These are phyloP conservation scores for Spialia ferax DNA, from an alignment of 2,888 invertebrate genomes.

Conservation along the genomic window DNA sequence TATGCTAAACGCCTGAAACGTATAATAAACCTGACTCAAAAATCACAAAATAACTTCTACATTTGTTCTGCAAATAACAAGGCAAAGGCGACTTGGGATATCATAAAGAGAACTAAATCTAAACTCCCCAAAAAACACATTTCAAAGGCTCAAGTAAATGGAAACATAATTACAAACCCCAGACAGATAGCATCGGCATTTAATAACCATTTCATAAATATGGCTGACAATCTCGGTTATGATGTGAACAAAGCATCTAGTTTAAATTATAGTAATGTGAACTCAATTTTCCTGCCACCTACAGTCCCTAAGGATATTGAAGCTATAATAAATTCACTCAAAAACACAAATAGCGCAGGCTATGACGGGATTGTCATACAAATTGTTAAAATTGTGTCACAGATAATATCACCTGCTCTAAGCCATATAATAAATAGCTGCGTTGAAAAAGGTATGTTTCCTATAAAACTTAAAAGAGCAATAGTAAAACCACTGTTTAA, in stretches of 20 bases:
- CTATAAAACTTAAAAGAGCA: neutral
- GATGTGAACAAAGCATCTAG: neutral
- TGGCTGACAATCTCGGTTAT: neutral
- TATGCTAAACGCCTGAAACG: neutral
- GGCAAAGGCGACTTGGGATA: slow-evolving; percentile 1
- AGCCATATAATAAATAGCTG: slow-evolving; percentile 13
- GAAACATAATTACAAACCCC: neutral
- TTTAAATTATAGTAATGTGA: neutral
- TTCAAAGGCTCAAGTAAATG: neutral
- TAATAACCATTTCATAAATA: neutral
- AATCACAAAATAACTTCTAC: neutral
- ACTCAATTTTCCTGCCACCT: slow-evolving; percentile 13
- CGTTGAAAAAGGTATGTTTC: slow-evolving; percentile 2
- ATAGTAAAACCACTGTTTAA: slow-evolving; percentile 14
- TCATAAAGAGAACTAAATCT: neutral
- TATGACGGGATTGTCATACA: slow-evolving; percentile 30
- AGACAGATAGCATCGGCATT: neutral
- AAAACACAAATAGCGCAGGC: slow-evolving; percentile 4
- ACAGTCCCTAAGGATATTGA: neutral
- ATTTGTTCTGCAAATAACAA: slow-evolving; percentile 7
- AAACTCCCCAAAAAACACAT: neutral
- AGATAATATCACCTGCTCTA: neutral
- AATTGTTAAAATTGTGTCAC: neutral
- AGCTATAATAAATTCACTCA: neutral
- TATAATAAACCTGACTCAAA: neutral